Conservation (phyloP, 2,888 invertebrate species). For the Yponomeuta sedellus region DNA sequence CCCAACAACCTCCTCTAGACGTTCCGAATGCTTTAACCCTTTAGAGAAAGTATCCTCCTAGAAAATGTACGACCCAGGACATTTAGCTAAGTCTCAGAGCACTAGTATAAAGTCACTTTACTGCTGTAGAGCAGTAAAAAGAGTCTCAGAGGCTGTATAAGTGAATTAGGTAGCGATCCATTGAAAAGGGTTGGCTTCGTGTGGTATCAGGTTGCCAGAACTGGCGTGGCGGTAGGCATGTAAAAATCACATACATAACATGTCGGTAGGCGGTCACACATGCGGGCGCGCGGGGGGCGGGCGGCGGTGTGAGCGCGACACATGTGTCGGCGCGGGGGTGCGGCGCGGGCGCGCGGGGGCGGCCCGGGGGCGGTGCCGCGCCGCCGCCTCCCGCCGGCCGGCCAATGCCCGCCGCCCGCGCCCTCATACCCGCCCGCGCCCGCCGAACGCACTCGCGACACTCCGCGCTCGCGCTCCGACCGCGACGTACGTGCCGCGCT, state of each 20-base stretch:
- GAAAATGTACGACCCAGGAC: no score
- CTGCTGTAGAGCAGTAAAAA: no score
- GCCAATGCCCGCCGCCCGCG: conserved; percentile 22
- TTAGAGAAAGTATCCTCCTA: neutral
- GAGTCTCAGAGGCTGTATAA: no score
- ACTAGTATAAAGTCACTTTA: no score
- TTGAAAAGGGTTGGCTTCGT: no score
- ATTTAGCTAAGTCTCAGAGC: no score
- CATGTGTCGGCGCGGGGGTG: conserved; percentile 18
- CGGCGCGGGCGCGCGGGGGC: conserved; percentile 22
- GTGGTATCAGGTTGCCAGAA: no score
- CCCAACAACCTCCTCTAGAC: no score
- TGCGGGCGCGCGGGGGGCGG: conserved; percentile 46
- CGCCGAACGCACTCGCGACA: conserved; percentile 29
- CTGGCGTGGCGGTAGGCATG: conserved; percentile 7
- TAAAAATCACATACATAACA: conserved; percentile 50
- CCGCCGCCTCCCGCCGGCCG: conserved; percentile 30
- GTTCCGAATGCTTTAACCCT: conserved; percentile 7
- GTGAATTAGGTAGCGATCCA: no score
- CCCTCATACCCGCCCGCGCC: conserved; percentile 13
- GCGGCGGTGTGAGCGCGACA: conserved; percentile 31
- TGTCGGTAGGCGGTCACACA: conserved; percentile 65
- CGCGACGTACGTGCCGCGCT: conserved; percentile 54
- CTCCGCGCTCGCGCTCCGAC: conserved; percentile 50
- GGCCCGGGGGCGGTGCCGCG: conserved; percentile 27